Base-by-base conservation (phyloP, 2,888 invertebrate genomes). In the Zaprionus bogoriensis region DNA sequence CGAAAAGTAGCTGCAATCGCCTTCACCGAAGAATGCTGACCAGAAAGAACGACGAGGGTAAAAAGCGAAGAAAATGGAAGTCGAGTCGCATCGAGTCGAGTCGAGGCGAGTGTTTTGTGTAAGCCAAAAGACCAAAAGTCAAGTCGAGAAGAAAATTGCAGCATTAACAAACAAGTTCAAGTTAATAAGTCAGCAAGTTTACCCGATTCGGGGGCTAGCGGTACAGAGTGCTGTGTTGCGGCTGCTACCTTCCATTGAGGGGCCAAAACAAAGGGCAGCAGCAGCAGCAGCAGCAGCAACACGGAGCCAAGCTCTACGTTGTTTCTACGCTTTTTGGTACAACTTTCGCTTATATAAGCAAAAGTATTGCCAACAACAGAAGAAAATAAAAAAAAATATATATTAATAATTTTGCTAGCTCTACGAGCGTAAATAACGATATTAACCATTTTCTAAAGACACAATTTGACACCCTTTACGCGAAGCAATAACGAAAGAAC, bases 261-360 rank as follows among this genome's bases (percentile, higher is more conserved):
- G 57, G 64, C 66, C 36, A 64, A 41, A 47, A 51, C 51, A 55
- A 42, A 38, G 25, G 36, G 27, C 19, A 45, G 17, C 28, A 42
- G 30, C 3, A 20, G 54, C 12, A 19, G 25, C 47, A 14, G 25
- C 23, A 22, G 20, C 12, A 38, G n/a, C n/a, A n/a, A 7, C 12
- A 22, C 28, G 39, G 28, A 30, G 25, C 14, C 17, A 10, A 7
- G 51, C 42, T 64, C 51, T 39, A 48, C 39, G 54, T 72, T 74
- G 54, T 72, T 74, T 67, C 41, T 36, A 58, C 48, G 52, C 62
- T 77, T 78, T 71, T 71, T 63, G 62, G 45, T 62, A 44, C 60
- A 80, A 86, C 79, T 86, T 87, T 80, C 78, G 79, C 79, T 79
- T 83, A 86, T 86, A 86, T 79, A 86, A 86, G 87, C 79, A 86